Percentiles rank a stretch among this genome's conserved stretches.
These are phyloP conservation scores for Meganola albula DNA, from an alignment of 2,888 invertebrate genomes.

Conservation along the genomic window DNA sequence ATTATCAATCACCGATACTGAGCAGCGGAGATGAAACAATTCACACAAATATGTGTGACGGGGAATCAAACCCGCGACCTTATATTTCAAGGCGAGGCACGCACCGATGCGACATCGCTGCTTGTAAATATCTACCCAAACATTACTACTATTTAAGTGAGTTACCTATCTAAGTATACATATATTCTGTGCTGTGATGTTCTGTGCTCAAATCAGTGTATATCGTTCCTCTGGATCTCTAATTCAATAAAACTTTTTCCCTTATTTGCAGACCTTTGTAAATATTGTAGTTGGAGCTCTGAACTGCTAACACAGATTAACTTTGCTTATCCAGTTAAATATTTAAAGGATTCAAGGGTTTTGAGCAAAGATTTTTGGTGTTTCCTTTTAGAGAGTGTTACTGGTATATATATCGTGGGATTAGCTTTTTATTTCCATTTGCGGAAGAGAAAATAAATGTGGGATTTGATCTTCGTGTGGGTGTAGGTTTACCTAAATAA, in stretches of 20 bases:
- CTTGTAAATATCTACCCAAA: too few relatives aligned
- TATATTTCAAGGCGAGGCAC: too few relatives aligned
- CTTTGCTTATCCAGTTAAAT: slow-evolving; percentile 40
- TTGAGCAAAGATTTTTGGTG: slow-evolving; percentile 11
- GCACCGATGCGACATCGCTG: too few relatives aligned
- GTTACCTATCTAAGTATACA: too few relatives aligned
- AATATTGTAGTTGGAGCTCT: slow-evolving; percentile 40
- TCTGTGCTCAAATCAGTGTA: slow-evolving; percentile 23
- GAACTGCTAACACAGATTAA: slow-evolving; percentile 40
- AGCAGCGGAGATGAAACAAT: too few relatives aligned
- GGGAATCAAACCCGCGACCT: too few relatives aligned
- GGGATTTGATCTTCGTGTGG: slow-evolving; percentile 2
- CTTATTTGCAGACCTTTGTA: slow-evolving; percentile 38
- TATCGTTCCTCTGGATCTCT: slow-evolving; percentile 22
- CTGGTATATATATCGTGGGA: background rate
- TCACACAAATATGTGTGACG: too few relatives aligned
- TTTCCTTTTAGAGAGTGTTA: slow-evolving; percentile 15
- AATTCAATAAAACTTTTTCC: slow-evolving; percentile 31
- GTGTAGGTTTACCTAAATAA: too few relatives aligned
- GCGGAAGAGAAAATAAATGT: slow-evolving; percentile 13
- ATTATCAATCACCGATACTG: too few relatives aligned
- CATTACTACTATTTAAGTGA: too few relatives aligned
- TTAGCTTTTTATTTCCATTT: slow-evolving; percentile 16
- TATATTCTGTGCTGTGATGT: too few relatives aligned
- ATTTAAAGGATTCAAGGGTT: slow-evolving; percentile 30